Evolutionary conservation across 1,140 invertebrate species (phyloP).

Genomic region (Lasioglossum baleicum): DNA sequence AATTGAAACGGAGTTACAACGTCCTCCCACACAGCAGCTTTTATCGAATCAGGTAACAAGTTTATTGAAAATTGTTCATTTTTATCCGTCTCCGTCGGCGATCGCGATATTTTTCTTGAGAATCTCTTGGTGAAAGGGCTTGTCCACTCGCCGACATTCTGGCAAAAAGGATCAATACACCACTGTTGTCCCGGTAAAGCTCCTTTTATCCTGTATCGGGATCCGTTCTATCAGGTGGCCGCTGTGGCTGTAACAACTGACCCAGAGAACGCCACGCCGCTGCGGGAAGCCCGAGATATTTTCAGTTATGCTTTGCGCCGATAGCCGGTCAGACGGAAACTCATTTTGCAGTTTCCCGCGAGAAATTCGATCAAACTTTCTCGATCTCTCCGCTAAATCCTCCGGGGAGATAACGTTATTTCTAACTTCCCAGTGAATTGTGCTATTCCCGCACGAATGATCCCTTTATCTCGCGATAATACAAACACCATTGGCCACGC

Average conservation of each 20-base stretch:
- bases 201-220: constrained; percentile 57
- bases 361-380: constrained; percentile 59
- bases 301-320: constrained; percentile 35
- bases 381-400: constrained; percentile 33
- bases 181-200: constrained; percentile 39
- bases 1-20: no score
- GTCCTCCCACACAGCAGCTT: not conserved
- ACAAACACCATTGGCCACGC: not conserved
- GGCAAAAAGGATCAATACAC: constrained; percentile 54
- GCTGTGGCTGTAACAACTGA: constrained; percentile 34
- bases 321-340: not conserved
- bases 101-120: constrained; percentile 43
- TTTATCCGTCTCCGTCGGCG: not conserved
- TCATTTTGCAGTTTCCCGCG: constrained; percentile 27
- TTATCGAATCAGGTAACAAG: not conserved
- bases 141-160: constrained; percentile 35
- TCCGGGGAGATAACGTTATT: constrained; percentile 34
- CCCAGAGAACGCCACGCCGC: constrained; percentile 9
- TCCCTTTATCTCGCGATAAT: constrained; percentile 16
- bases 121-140: constrained; percentile 24
- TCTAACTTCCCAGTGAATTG: constrained; percentile 29
- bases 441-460: not conserved
- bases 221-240: constrained; percentile 50
- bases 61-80: not conserved
- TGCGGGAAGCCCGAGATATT: constrained; percentile 8